A percentile compares a stretch with the other conserved stretches of the same genome.
These are phyloP conservation scores for Alca torda DNA, from an alignment of 2,797 vertebrate genomes.

Conservation along the genomic window DNA sequence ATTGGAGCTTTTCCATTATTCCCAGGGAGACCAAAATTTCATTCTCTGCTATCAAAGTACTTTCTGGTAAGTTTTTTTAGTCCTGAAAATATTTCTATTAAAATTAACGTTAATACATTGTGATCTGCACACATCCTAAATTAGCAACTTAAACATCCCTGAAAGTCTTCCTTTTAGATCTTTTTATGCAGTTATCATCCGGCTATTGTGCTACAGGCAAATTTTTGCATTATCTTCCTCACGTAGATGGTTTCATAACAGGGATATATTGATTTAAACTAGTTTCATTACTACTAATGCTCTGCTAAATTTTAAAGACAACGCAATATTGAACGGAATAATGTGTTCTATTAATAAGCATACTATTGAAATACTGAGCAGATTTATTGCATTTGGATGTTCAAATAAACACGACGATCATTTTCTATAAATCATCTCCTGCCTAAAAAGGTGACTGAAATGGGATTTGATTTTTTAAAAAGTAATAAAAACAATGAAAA, in stretches of 20 bases:
- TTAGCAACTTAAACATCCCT: not conserved
- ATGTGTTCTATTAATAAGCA: conserved; percentile 77
- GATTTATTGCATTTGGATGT: conserved; percentile 77
- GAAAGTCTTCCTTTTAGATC: conserved; percentile 9
- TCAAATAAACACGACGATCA: conserved; percentile 74
- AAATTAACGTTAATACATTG: conserved; percentile 11
- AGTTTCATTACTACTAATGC: conserved; percentile 76
- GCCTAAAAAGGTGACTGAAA: conserved; percentile 66
- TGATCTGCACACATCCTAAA: not conserved
- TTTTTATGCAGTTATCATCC: conserved; percentile 11
- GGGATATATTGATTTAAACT: conserved; percentile 74
- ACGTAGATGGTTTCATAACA: conserved; percentile 66
- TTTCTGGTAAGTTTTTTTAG: not conserved
- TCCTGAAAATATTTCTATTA: conserved; percentile 6
- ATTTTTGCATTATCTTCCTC: conserved; percentile 54
- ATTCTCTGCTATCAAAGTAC: not conserved
- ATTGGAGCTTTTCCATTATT: not conserved
- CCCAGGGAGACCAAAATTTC: conserved; percentile 10
- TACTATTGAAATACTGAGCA: conserved; percentile 72
- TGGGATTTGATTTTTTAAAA: conserved; percentile 57
- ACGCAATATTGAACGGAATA: conserved; percentile 78
- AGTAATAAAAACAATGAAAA: conserved; percentile 72
- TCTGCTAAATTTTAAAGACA: conserved; percentile 82
- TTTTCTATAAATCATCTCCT: conserved; percentile 72
- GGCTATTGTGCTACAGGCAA: conserved; percentile 21